Evolutionary conservation across 2,113 vertebrate species (phyloP), one percentile per base, ranked within the genome.

Genomic region (Forbesichthys agassizii): DNA sequence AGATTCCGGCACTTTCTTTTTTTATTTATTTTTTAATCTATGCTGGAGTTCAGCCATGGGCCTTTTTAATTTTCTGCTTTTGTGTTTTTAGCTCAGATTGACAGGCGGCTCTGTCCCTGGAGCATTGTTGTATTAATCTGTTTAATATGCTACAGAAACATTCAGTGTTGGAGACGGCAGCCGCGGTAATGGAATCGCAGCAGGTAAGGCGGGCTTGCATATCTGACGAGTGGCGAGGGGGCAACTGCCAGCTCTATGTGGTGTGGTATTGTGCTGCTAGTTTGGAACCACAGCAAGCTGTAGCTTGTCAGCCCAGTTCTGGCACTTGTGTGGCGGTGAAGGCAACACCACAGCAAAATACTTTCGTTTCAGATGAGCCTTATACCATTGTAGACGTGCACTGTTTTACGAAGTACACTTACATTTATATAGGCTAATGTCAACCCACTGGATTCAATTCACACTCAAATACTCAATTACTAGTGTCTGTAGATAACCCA

Each of bases 11-110:
- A 78, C 82, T 82, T 86, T 86, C 80, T 74, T 89, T 84, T 89
- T n/a, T n/a, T n/a, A n/a, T n/a, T n/a, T n/a, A n/a, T n/a, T n/a
- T 89, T 91, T 89, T 89, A 89, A 92, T 93, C 93, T 88, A 91
- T 73, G 83, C 79, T 89, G 89, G 90, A 91, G 90, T 93, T 92
- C 90, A 92, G 92, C 92, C 93, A 92, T 86, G 80, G 91, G 92
- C 91, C 91, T 93, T 94, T 94, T 94, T 93, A 92, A 94, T 94
- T 94, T 93, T 92, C 91, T 93, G 92, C 92, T 93, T 93, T 92
- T 93, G 91, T 93, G 92, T 93, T 93, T 93, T 77, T 86, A 66
- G 84, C 16, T 64, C 77, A 92, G 92, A 90, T 93, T 92, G 93
- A 93, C 59, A 61, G 91, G 85, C 90, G 90, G 90, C 90, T 85